These are phyloP conservation scores for Eupeodes latifasciatus DNA, from an alignment of 2,888 invertebrate species.

Conservation along the genomic window DNA sequence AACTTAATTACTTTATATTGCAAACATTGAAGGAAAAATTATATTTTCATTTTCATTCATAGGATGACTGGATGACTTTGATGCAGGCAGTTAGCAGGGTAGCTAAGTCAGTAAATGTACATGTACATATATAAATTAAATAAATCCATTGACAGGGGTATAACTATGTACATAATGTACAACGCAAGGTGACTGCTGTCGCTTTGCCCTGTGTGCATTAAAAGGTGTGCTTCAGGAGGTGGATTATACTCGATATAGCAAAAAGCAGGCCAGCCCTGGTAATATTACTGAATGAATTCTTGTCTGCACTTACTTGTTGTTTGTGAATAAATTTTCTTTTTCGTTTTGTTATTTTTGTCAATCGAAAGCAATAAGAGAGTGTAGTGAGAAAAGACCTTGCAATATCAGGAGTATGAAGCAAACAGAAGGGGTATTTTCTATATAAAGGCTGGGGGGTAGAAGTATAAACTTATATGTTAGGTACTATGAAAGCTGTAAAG, in stretches of 20 bases:
- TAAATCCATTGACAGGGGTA: not conserved
- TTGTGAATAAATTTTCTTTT: conserved; percentile 51
- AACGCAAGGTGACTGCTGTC: not conserved
- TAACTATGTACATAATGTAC: conserved; percentile 15
- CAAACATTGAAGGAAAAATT: conserved; percentile 35
- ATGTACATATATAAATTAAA: not conserved
- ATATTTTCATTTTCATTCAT: conserved; percentile 39
- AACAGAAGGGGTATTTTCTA: not conserved
- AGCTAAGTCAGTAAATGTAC: not conserved
- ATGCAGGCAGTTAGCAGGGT: not conserved
- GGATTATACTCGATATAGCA: not conserved
- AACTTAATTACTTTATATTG: conserved; percentile 52
- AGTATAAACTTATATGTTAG: not conserved
- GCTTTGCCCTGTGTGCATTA: conserved; percentile 21
- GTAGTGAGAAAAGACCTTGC: conserved; percentile 24
- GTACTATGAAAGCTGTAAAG: not conserved
- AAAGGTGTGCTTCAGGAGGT: conserved; percentile 43
- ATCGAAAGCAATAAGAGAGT: conserved; percentile 43
- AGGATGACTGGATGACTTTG: not conserved
- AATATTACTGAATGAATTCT: conserved; percentile 64
- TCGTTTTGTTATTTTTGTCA: conserved; percentile 11
- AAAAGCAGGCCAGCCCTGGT: not conserved
- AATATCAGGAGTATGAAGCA: not conserved
- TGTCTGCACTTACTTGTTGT: conserved; percentile 41
- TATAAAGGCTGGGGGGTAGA: not conserved